Evolutionary conservation across 2,113 vertebrate genomes (phyloP).

Genomic region (Panthera leo): DNA sequence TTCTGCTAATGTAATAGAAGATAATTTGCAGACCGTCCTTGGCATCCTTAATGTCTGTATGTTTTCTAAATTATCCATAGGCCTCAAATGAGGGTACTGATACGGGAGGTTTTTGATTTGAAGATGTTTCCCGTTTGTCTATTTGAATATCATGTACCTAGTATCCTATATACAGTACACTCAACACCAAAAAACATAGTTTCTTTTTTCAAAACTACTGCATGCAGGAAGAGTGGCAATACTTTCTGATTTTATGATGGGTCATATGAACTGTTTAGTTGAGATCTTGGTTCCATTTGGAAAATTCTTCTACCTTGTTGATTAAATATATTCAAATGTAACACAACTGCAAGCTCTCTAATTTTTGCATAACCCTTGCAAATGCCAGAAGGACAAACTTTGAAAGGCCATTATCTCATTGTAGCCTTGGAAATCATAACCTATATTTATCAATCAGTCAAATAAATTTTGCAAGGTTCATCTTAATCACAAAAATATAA

Average conservation of each 20-base stretch:
- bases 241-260: not conserved
- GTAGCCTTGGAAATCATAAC: not conserved
- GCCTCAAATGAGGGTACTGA: not conserved
- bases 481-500: not conserved
- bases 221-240: not conserved
- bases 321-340: not conserved
- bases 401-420: not conserved
- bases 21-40: slow-evolving; percentile 14
- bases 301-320: not conserved
- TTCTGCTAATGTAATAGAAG: not conserved
- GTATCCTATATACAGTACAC: not conserved
- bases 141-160: not conserved
- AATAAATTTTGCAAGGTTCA: not conserved
- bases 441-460: not conserved
- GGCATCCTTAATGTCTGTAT: not conserved
- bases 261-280: not conserved
- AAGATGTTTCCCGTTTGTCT: not conserved
- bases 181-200: not conserved
- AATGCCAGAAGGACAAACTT: not conserved
- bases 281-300: not conserved
- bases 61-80: not conserved
- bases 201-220: not conserved
- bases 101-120: not conserved
- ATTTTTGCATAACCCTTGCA: not conserved
- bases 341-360: not conserved